Evolutionary conservation across 2,888 invertebrate genomes (phyloP).

Genomic region (Sipha maydis): DNA sequence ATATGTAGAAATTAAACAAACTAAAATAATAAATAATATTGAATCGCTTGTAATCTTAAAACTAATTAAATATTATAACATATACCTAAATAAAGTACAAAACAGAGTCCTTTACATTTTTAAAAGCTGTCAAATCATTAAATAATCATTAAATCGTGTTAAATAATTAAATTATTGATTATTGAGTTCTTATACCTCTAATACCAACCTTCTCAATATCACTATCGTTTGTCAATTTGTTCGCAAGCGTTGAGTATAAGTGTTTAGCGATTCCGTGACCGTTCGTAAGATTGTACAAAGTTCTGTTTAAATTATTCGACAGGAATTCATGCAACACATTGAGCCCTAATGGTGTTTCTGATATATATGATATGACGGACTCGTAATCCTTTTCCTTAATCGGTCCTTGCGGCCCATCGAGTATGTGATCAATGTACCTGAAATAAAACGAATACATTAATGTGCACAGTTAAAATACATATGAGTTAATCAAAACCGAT

Average conservation of each 20-base stretch:
- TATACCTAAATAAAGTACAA: too few species aligned
- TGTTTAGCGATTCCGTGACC: background rate
- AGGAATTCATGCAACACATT: conserved; percentile 36
- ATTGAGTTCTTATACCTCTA: background rate
- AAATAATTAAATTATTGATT: background rate
- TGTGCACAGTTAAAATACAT: too few species aligned
- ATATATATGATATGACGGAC: background rate
- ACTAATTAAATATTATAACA: too few species aligned
- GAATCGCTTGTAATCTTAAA: background rate
- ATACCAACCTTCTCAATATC: conserved; percentile 27
- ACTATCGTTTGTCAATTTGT: background rate
- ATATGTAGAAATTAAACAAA: too few species aligned
- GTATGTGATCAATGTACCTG: conserved; percentile 23
- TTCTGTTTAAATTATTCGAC: background rate
- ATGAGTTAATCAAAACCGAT: background rate
- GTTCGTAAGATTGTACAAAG: background rate
- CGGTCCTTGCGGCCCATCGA: conserved; percentile 25
- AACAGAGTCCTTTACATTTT: background rate
- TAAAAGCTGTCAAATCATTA: background rate
- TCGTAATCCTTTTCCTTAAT: background rate
- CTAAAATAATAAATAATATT: background rate
- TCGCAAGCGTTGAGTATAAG: conserved; percentile 12
- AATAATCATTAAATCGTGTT: too few species aligned
- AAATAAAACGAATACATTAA: background rate
- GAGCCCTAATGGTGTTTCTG: conserved; percentile 5